Evolutionary conservation across 2,888 invertebrate genomes (phyloP).

Genomic region (Idaea biselata): DNA sequence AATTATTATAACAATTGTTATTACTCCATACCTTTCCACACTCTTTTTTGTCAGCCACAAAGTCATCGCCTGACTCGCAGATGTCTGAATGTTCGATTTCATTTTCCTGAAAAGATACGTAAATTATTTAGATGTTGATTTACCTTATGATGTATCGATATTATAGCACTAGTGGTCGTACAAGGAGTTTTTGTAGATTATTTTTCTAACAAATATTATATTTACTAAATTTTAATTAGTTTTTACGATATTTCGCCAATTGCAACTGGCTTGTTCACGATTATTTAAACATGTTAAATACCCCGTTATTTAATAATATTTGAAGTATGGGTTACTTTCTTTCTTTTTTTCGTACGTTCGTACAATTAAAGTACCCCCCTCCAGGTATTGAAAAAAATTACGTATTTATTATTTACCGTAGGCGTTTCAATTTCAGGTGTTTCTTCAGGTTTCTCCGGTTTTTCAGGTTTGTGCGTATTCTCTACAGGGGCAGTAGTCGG

Average conservation of each 20-base stretch:
- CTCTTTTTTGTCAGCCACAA: slow-evolving; percentile 64
- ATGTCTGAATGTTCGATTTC: slow-evolving; percentile 66
- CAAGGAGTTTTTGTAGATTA: no score
- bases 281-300: no score
- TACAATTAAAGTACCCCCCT: no score
- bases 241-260: no score
- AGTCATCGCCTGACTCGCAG: slow-evolving; percentile 60
- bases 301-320: no score
- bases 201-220: no score
- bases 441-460: slow-evolving; percentile 32
- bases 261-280: no score
- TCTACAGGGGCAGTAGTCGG: slow-evolving; percentile 28
- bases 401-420: slow-evolving; percentile 34
- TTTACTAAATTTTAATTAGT: no score
- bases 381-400: no score
- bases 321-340: no score
- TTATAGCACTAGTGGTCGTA: no score
- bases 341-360: no score
- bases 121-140: not conserved
- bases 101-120: slow-evolving; percentile 53
- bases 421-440: slow-evolving; percentile 45
- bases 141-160: not conserved
- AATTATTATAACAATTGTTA: slow-evolving; percentile 7
- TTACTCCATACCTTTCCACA: slow-evolving; percentile 60
- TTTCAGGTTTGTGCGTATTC: slow-evolving; percentile 22